Evolutionary conservation across 1,140 invertebrate species (phyloP).

Genomic region (Coelopa frigida): DNA sequence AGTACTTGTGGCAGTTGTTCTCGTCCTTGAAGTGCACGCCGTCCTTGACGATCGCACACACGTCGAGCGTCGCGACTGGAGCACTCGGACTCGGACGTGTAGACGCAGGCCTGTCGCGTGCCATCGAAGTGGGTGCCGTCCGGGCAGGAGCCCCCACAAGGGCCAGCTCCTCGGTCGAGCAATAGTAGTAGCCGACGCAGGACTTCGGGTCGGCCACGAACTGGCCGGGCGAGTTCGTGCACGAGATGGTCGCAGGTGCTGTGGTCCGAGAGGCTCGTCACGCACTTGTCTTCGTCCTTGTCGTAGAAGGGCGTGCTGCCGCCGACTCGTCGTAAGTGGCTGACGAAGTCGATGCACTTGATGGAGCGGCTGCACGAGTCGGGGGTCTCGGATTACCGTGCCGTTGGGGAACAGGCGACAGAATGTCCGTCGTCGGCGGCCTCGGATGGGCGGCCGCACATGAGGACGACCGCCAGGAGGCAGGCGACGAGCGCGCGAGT

Average conservation of each 20-base stretch:
- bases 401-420: conserved; percentile 24
- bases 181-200: conserved; percentile 5
- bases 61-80: conserved; percentile 18
- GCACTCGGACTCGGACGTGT: conserved; percentile 16
- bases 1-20: conserved; percentile 24
- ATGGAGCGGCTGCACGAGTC: conserved; percentile 22
- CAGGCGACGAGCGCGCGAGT: no score
- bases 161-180: no score
- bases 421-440: conserved; percentile 16
- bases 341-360: conserved; percentile 16
- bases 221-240: not conserved
- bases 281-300: conserved; percentile 1
- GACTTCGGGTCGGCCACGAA: conserved; percentile 5
- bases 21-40: conserved; percentile 14
- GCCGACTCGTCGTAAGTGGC: conserved; percentile 16
- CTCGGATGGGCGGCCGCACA: conserved; percentile 17
- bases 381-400: conserved; percentile 23
- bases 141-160: conserved; percentile 22
- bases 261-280: not conserved
- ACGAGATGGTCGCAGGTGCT: not conserved
- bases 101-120: conserved; percentile 14
- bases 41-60: conserved; percentile 20
- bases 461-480: no score
- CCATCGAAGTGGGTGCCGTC: conserved; percentile 19
- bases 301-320: not conserved